Evolutionary conservation across 2,113 vertebrate genomes (phyloP).

Genomic region (Columba livia): DNA sequence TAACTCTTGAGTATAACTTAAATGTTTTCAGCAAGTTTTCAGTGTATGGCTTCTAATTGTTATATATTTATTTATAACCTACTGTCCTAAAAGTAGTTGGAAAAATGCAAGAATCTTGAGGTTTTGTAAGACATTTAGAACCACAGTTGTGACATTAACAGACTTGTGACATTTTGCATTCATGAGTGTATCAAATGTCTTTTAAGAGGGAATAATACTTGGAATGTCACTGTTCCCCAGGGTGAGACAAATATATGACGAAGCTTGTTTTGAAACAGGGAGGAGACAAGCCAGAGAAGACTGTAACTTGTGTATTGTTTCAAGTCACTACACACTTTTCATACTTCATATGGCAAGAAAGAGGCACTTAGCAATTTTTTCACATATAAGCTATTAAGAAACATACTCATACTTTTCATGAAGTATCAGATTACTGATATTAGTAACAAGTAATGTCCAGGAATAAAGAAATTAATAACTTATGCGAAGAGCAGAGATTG

Average conservation of each 20-base stretch:
- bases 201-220: slow-evolving; percentile 13
- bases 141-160: background rate
- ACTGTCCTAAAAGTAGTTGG: background rate
- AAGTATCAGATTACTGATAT: background rate
- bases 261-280: background rate
- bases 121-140: background rate
- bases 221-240: background rate
- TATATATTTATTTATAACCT: background rate
- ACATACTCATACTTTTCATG: background rate
- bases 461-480: background rate
- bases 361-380: background rate
- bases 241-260: slow-evolving; percentile 7
- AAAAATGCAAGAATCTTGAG: background rate
- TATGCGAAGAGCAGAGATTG: background rate
- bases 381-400: background rate
- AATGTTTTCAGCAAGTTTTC: background rate
- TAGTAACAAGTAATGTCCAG: background rate
- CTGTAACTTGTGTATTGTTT: background rate
- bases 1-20: background rate
- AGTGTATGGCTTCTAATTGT: background rate
- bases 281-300: background rate
- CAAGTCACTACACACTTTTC: background rate
- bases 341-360: background rate
- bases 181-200: background rate
- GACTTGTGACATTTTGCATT: background rate